These are phyloP conservation scores for Mohoua ochrocephala DNA, from an alignment of 2,113 vertebrate genomes.

Conservation along the genomic window DNA sequence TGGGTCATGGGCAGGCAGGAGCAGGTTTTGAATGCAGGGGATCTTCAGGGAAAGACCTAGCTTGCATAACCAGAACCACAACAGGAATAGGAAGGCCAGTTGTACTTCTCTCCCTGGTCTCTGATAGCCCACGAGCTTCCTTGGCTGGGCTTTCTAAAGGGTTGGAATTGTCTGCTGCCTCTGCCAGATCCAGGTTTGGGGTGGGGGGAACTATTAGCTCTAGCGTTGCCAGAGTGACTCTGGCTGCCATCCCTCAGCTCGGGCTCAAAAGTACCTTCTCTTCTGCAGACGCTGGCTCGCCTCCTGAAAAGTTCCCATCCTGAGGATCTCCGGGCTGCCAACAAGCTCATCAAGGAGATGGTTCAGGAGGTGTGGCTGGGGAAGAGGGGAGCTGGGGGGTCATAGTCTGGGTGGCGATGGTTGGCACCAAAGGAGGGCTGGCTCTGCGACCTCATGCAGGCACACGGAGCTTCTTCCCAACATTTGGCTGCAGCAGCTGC, in stretches of 20 bases:
- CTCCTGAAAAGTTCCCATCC: slow-evolving; percentile 93
- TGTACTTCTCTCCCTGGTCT: background rate
- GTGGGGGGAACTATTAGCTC: background rate
- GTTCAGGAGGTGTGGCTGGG: slow-evolving; percentile 86
- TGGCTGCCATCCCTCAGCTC: background rate
- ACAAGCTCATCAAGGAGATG: slow-evolving; percentile 99
- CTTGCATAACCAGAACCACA: background rate
- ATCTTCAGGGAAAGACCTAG: background rate
- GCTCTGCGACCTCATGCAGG: background rate
- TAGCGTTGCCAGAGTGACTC: background rate
- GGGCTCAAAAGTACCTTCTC: background rate
- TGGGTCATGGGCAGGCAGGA: background rate
- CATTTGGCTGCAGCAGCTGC: background rate
- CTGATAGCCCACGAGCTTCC: background rate
- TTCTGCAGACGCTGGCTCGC: slow-evolving; percentile 86
- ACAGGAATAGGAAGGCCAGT: background rate
- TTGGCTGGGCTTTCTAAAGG: background rate
- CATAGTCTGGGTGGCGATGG: background rate
- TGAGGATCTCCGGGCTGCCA: slow-evolving; percentile 93
- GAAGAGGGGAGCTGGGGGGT: background rate
- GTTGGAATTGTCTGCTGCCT: background rate
- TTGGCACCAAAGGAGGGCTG: background rate
- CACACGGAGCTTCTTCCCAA: background rate
- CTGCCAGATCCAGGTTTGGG: background rate
- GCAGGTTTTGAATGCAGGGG: background rate